These are phyloP conservation scores for Blennius ocellaris DNA, from an alignment of 2,113 vertebrate genomes.

Conservation along the genomic window DNA sequence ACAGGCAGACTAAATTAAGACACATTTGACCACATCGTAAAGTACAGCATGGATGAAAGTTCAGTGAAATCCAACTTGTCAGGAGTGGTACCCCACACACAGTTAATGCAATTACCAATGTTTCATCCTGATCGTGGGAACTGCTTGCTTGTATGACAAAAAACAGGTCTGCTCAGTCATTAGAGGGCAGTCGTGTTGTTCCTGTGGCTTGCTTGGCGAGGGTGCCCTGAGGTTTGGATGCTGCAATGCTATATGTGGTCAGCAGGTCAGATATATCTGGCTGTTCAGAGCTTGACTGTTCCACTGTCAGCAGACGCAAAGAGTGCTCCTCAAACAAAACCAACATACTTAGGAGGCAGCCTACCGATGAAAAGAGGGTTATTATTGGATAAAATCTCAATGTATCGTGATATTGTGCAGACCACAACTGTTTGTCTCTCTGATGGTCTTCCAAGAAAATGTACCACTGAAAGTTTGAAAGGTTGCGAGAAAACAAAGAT, in stretches of 20 bases:
- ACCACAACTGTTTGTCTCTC: neutral
- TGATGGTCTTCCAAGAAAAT: neutral
- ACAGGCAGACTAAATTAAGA: slow-evolving; percentile 15
- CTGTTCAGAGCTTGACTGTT: slow-evolving; percentile 44
- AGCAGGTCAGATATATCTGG: slow-evolving; percentile 67
- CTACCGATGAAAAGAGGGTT: slow-evolving; percentile 6
- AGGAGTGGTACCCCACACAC: slow-evolving; percentile 29
- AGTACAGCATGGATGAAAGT: neutral
- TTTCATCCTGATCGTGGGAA: slow-evolving; percentile 56
- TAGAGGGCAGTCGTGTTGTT: slow-evolving; percentile 50
- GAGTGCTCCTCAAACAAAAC: slow-evolving; percentile 60
- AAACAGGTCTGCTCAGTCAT: slow-evolving; percentile 43
- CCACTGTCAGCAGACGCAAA: slow-evolving; percentile 49
- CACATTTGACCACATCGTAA: slow-evolving; percentile 15
- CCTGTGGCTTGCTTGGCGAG: slow-evolving; percentile 59
- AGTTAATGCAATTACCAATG: slow-evolving; percentile 25
- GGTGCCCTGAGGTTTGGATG: slow-evolving; percentile 60
- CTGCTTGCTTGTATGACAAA: slow-evolving; percentile 49
- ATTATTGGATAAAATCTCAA: neutral
- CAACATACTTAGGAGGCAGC: slow-evolving; percentile 35
- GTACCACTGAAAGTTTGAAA: neutral
- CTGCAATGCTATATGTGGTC: slow-evolving; percentile 50
- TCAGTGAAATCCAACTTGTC: slow-evolving; percentile 17
- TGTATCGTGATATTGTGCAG: neutral
- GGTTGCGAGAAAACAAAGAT: neutral